phyloP scores from a whole-genome alignment of 2,113 vertebrate species.

The Dolichotis patagonum region DNA sequence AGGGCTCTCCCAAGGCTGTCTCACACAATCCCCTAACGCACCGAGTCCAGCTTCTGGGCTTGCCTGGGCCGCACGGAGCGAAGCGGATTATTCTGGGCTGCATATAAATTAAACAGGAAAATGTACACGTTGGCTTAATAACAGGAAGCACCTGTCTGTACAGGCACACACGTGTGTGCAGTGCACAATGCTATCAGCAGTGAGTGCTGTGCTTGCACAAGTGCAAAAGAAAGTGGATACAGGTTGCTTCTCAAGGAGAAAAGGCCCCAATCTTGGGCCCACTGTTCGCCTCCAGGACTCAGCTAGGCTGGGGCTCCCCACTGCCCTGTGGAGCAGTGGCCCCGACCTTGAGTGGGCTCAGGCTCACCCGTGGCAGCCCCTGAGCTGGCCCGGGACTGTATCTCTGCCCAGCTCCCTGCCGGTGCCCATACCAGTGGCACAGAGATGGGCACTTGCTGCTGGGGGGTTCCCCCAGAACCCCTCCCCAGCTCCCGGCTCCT shows the following conservation, averaged over 20 bases:
- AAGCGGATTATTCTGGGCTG: not conserved
- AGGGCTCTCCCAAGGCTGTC: too few relatives aligned
- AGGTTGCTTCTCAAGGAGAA: not conserved
- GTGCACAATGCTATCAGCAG: not conserved
- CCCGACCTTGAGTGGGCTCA: not conserved
- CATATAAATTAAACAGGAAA: not conserved
- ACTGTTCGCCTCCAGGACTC: rapidly evolving
- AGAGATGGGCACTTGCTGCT: not conserved
- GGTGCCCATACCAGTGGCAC: not conserved
- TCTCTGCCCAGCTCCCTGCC: not conserved
- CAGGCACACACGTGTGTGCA: not conserved
- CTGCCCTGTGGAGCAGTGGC: not conserved
- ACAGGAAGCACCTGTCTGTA: not conserved
- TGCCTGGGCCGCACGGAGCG: not conserved
- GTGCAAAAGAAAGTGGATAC: not conserved
- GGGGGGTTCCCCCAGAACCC: not conserved
- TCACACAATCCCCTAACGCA: not conserved
- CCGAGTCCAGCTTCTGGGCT: not conserved
- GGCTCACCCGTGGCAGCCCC: not conserved
- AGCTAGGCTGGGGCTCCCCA: not conserved
- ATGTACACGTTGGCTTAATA: not conserved
- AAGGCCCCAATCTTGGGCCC: not conserved
- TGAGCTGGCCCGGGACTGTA: not conserved
- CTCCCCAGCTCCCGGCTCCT: not conserved
- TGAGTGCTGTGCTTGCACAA: not conserved